phyloP scores from a whole-genome alignment of 2,888 invertebrate species.

The Abrostola tripartita region DNA sequence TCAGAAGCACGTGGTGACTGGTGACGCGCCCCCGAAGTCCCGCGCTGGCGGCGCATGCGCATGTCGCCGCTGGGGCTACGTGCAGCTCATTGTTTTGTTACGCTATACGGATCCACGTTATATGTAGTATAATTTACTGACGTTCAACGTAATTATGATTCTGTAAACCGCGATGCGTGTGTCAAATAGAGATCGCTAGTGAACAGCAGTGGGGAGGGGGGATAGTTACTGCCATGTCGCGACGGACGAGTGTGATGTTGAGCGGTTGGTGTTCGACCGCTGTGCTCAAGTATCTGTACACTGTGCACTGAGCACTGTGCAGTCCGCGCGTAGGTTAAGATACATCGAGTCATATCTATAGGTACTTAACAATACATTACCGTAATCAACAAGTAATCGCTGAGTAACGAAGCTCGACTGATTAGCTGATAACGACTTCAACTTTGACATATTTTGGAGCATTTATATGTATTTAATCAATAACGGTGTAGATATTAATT shows the following conservation, averaged over 20 bases:
- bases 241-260: not conserved
- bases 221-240: slow-evolving; percentile 3
- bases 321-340: slow-evolving; percentile 47
- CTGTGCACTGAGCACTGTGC: slow-evolving; percentile 15
- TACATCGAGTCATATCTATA: slow-evolving; percentile 61
- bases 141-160: too few relatives aligned
- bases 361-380: slow-evolving; percentile 44
- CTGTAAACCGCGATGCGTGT: too few relatives aligned
- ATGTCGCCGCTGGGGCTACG: not conserved
- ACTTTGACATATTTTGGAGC: slow-evolving; percentile 55
- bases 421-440: slow-evolving; percentile 60
- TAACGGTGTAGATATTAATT: slow-evolving; percentile 31
- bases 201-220: too few relatives aligned
- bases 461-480: slow-evolving; percentile 52
- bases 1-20: slow-evolving; percentile 1
- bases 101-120: too few relatives aligned
- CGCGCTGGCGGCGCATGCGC: not conserved
- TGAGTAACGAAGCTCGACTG: slow-evolving; percentile 57
- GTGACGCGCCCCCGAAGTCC: not conserved
- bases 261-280: slow-evolving; percentile 17
- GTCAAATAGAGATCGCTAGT: too few relatives aligned
- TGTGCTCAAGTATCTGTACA: slow-evolving; percentile 60
- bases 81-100: too few relatives aligned
- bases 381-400: slow-evolving; percentile 22
- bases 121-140: too few relatives aligned